Base-by-base conservation (phyloP, 2,797 vertebrate species). In the Coracias cyanogaster region DNA sequence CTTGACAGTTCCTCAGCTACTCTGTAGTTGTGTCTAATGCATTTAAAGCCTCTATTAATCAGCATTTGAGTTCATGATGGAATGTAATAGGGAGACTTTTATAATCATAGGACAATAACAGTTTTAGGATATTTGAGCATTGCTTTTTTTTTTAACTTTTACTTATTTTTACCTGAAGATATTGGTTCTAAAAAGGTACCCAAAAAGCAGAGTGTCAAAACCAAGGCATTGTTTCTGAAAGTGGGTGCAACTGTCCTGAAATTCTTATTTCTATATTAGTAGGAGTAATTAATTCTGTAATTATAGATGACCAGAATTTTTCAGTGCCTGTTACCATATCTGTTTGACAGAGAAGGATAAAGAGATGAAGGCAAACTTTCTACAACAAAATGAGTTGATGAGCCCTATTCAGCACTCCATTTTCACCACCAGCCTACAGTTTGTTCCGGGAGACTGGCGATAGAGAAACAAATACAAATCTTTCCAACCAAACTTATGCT, bases 31-130 rank as follows among this genome's bases (percentile, higher is more conserved):
- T 60, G 7, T 28, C 85, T 86, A 82, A 90, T 15, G 74, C 41
- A 46, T 57, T 15, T 78, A 64, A 95, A 88, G 20, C 3, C 90
- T 11, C 37, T 52, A 46, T 37, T 49, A 69, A 28, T 6, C n/a
- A 62, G 31, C 12, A 72, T 60, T 29, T 67, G 55, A 93, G 90
- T 94, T 96, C n/a, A 66, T 46, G 33, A 82, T 58, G 58, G 73
- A 93, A 88, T 86, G 25, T 39, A 33, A 65, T 79, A 80, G 55
- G 70, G 93, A 93, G 54, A 87, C 31, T 55, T 92, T 81, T 73
- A 86, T 95, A 95, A 96, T 94, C 85, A 89, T 61, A 62, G 35
- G 64, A 90, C 46, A 24, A 55, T 79, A 85, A 67, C 79, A 80
- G 33, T 72, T 77, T 90, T 81, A 33, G 77, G 74, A 54, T 83